Percentiles rank a stretch among this genome's conserved stretches.
phyloP scores from a whole-genome alignment of 2,797 vertebrate species.

The Myripristis jacobus region DNA sequence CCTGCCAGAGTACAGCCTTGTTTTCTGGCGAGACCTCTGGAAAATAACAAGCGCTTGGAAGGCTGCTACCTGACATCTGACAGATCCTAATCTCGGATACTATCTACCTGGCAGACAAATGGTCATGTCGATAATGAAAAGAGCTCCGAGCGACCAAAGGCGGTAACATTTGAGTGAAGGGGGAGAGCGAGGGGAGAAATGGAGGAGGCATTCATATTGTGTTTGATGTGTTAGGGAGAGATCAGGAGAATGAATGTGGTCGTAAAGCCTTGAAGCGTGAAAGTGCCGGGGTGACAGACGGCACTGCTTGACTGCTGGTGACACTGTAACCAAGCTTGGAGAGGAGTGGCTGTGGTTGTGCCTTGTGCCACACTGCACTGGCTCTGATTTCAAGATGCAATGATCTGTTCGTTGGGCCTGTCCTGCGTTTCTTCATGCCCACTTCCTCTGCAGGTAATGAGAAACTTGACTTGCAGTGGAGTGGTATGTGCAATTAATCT shows the following conservation, averaged over 20 bases:
- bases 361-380: conserved; percentile 15
- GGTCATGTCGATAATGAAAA: conserved; percentile 64
- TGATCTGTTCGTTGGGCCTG: background rate
- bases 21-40: conserved; percentile 36
- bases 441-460: conserved; percentile 6
- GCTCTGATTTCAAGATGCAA: conserved; percentile 13
- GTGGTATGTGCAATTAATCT: background rate
- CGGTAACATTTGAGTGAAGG: conserved; percentile 33
- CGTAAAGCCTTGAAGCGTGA: conserved; percentile 48
- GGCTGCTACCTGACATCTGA: conserved; percentile 62
- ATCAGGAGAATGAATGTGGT: conserved; percentile 57
- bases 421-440: conserved; percentile 14
- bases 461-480: background rate
- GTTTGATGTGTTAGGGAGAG: conserved; percentile 61
- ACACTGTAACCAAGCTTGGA: conserved; percentile 40
- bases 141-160: conserved; percentile 46
- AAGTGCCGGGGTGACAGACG: conserved; percentile 57
- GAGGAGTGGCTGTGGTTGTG: conserved; percentile 33
- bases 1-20: conserved; percentile 34
- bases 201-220: conserved; percentile 55
- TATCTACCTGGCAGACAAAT: conserved; percentile 60
- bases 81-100: conserved; percentile 64
- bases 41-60: conserved; percentile 52
- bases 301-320: conserved; percentile 49
- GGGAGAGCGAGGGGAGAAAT: conserved; percentile 1